Base-by-base conservation (phyloP, 2,888 invertebrate genomes). In the Andrena flavipes region DNA sequence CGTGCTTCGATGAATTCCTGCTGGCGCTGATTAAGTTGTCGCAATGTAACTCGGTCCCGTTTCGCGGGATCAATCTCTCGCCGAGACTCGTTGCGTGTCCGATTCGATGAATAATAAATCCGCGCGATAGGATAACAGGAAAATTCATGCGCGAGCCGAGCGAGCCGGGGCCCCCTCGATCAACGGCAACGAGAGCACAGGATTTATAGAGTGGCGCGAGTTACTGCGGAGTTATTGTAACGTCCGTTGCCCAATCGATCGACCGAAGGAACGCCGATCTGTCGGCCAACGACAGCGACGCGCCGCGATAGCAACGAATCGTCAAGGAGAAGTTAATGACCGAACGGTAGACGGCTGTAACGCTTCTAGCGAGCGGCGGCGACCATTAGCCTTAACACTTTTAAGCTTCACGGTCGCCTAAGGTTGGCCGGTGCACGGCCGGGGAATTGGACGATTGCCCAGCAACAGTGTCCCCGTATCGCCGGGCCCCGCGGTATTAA, bases 401-500 rank as follows among this genome's bases (percentile, higher is more conserved):
- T 81, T 79, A 76, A 87, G 77, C 82, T 77, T 73, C 79, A 85
- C 78, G 83, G 78, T 85, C 84, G 77, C 54, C 35, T 49, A 30
- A 42, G 42, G 42, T 42, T 42, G n/a, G 79, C 62, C 62, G 63
- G 62, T 72, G 48, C 60, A 60, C 30, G 75, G 56, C 81, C 65
- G 64, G 78, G 76, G 81, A 87, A 87, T 87, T 87, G 87, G 85
- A 87, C 78, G 80, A 74, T 69, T 86, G 85, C 87, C 87, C 87
- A 64, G 76, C 82, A 74, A 74, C 82, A 23, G 64, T 84, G 84
- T 87, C 76, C 81, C 69, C 73, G 69, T 74, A 65, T 70, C 69
- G 76, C 35, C n/a, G 10, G 59, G 48, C 62, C 23, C 42, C 65
- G 62, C 51, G 67, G 72, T 85, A 83, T 87, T 74, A 87, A 76